Conservation (phyloP, 1,140 invertebrate species). For the Papilio polyxenes region DNA sequence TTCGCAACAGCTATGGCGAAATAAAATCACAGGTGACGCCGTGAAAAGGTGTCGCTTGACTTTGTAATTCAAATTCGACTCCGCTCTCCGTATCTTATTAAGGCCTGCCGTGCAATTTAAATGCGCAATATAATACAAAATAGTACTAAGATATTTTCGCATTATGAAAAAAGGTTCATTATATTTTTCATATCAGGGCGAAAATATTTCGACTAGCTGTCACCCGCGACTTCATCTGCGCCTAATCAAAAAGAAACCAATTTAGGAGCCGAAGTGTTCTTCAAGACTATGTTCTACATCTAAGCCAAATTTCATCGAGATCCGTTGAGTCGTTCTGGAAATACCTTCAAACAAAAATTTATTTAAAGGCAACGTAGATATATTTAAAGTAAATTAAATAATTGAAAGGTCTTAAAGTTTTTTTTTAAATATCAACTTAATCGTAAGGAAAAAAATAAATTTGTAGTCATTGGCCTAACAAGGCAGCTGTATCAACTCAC, state of each 20-base stretch:
- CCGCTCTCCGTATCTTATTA: conserved; percentile 43
- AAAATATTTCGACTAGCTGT: background rate
- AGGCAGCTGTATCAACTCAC: conserved; percentile 52
- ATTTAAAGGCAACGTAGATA: too few species aligned
- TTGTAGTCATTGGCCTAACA: conserved; percentile 43
- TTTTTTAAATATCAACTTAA: background rate
- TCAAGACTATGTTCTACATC: too few species aligned
- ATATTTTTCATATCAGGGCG: background rate
- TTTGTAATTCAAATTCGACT: conserved; percentile 54
- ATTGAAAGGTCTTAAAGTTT: background rate
- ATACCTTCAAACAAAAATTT: too few species aligned
- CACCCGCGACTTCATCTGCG: too few species aligned
- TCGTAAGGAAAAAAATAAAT: background rate
- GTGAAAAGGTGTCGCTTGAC: conserved; percentile 47
- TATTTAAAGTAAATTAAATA: background rate
- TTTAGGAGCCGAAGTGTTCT: too few species aligned
- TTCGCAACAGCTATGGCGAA: conserved; percentile 20
- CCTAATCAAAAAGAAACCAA: too few species aligned
- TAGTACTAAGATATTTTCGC: conserved; percentile 37
- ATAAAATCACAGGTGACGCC: conserved; percentile 38
- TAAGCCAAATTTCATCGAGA: too few species aligned
- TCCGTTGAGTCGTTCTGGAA: too few species aligned
- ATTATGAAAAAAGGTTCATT: background rate
- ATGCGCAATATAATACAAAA: conserved; percentile 49
- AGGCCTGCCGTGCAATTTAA: conserved; percentile 45